These are phyloP conservation scores for Chaetodon auriga DNA, from an alignment of 2,113 vertebrate genomes.

Conservation along the genomic window DNA sequence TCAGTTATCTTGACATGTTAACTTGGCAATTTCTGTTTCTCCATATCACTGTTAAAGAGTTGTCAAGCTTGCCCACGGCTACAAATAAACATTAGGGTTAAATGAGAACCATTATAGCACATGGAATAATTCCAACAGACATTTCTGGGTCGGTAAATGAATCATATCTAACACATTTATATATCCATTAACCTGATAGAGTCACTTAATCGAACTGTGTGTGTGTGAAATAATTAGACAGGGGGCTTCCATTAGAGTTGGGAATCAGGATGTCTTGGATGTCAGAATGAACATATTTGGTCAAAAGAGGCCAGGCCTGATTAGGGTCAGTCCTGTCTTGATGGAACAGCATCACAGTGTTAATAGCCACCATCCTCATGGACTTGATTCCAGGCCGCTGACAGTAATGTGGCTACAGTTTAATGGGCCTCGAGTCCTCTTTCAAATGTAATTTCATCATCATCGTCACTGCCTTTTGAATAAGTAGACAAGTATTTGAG, in stretches of 20 bases:
- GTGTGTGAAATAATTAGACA: slow-evolving; percentile 40
- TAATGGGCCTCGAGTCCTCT: slow-evolving; percentile 11
- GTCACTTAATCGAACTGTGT: slow-evolving; percentile 43
- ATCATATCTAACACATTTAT: slow-evolving; percentile 53
- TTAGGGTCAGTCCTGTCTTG: slow-evolving; percentile 51
- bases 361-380: slow-evolving; percentile 29
- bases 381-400: slow-evolving; percentile 20
- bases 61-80: slow-evolving; percentile 19
- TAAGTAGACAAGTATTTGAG: not conserved
- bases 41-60: not conserved
- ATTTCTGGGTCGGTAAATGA: slow-evolving; percentile 67
- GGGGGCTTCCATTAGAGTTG: slow-evolving; percentile 25
- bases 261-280: slow-evolving; percentile 28
- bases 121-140: slow-evolving; percentile 57
- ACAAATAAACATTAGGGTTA: slow-evolving; percentile 30
- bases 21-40: slow-evolving; percentile 1
- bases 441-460: not conserved
- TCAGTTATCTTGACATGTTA: slow-evolving; percentile 17
- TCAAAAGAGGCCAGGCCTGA: slow-evolving; percentile 30
- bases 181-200: slow-evolving; percentile 58
- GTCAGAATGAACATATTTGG: slow-evolving; percentile 42
- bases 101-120: slow-evolving; percentile 36
- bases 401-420: not conserved
- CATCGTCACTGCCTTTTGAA: not conserved
- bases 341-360: slow-evolving; percentile 15